Conservation (phyloP, 2,888 invertebrate genomes). For the Eilema sororculum region DNA sequence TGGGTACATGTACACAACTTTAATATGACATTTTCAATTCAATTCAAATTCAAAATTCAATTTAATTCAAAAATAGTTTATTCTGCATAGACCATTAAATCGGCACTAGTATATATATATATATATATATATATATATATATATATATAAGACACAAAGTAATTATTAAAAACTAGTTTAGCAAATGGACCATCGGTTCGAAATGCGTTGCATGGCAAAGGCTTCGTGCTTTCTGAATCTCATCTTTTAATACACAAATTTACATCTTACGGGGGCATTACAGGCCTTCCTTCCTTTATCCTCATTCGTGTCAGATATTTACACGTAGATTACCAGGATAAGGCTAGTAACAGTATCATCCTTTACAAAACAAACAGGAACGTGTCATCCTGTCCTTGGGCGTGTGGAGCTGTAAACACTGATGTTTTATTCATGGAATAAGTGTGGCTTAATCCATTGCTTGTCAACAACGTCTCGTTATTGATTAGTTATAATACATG, state of each 20-base stretch:
- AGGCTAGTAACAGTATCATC: background rate
- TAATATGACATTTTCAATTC: too few relatives aligned
- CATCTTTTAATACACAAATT: background rate
- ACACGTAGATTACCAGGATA: background rate
- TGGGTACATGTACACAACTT: too few relatives aligned
- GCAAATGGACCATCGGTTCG: too few relatives aligned
- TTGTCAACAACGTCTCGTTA: conserved; percentile 34
- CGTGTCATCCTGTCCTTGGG: conserved; percentile 3
- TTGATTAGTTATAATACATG: conserved; percentile 18
- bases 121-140: too few relatives aligned
- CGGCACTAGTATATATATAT: too few relatives aligned
- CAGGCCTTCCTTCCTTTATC: background rate
- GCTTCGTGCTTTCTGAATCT: background rate
- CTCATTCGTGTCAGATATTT: background rate
- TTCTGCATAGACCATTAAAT: too few relatives aligned
- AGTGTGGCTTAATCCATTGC: conserved; percentile 30
- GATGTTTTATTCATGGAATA: conserved; percentile 44
- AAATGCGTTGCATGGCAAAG: background rate
- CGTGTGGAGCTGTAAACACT: conserved; percentile 18
- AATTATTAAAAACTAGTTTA: too few relatives aligned
- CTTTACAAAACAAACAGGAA: background rate
- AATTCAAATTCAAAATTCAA: too few relatives aligned
- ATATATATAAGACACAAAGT: too few relatives aligned
- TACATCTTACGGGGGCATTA: background rate
- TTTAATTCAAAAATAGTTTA: too few relatives aligned